Evolutionary conservation across 2,888 invertebrate genomes (phyloP), one percentile per base, ranked within the genome.

Genomic region (Alloscopus bannaensis): DNA sequence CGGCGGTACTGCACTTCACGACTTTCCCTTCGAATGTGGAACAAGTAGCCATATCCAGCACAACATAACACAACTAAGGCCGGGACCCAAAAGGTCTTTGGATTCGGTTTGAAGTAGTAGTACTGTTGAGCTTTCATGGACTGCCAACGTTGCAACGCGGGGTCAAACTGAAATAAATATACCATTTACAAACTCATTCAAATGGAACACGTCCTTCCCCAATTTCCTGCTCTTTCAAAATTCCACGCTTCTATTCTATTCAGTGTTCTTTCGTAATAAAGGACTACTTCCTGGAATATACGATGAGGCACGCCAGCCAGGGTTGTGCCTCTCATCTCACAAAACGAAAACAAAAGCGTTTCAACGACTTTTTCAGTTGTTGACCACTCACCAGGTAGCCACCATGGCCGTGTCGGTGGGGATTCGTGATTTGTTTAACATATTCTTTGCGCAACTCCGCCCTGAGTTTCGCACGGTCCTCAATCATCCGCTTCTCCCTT

Each of bases 131-230:
- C 91, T 88, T 91, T 91, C 92, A 95, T 91, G 0, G 95, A 91
- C 87, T 92, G 89, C 87, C 91, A 95, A 68, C 94, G 91, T 86
- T 94, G 92, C 2, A 95, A 84, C 11, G 92, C 93, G n/a, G 93
- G 89, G 88, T 96, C 96, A 88, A 95, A 94, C 96, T 96, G 89
- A 84, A 91, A 91, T 71, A 83, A n/a, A n/a, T n/a, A n/a, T n/a
- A n/a, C n/a, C n/a, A n/a, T n/a, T n/a, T n/a, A n/a, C n/a, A n/a
- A n/a, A n/a, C n/a, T n/a, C n/a, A n/a, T n/a, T n/a, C n/a, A n/a
- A n/a, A n/a, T n/a, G n/a, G n/a, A n/a, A n/a, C n/a, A n/a, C n/a
- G n/a, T n/a, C n/a, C n/a, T n/a, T n/a, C n/a, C n/a, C n/a, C n/a
- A n/a, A n/a, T n/a, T n/a, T n/a, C n/a, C n/a, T n/a, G n/a, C n/a